Evolutionary conservation across 2,888 invertebrate genomes (phyloP), one percentile per base, ranked within the genome.

Genomic region (Campoplex capitator): DNA sequence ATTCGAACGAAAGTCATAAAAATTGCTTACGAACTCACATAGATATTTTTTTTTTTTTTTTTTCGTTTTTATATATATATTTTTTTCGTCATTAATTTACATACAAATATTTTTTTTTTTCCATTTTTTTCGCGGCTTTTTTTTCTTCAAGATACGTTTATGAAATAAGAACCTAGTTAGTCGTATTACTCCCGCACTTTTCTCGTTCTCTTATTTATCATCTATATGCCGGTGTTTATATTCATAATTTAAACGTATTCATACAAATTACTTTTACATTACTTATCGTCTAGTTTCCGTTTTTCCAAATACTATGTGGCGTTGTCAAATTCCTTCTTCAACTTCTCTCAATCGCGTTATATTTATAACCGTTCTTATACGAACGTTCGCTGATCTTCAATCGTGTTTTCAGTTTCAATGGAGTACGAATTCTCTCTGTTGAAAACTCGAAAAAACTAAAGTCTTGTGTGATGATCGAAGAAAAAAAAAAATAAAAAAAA

Each of bases 41-140:
- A 4, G 6, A 42, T 28, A 4, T 84, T 90, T 90, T 88, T 92
- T 93, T 92, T 86, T 92, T 86, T 92, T 90, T 91, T 92, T 93
- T 91, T 91, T 92, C 92, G 28, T 81, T 73, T 81, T 51, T 75
- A 68, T 75, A 67, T 75, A 67, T 82, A 65, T 82, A 91, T 92
- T 92, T 92, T 91, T 91, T 92, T 93, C 91, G 88, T 93, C 92
- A 92, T 91, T 93, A 92, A 94, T 94, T 92, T 94, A 94, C 93
- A 94, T 93, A 93, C 92, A 93, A 93, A 94, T 93, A 93, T 92
- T 92, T 88, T 93, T 90, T 91, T 93, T 91, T 88, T 92, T 92
- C 91, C 92, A 90, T 91, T 92, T 92, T 91, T 88, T 92, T 62
- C 62, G 62, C 62, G 32, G 62, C 62, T 28, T 62, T 32, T 91